These are phyloP conservation scores for Cherax destructor DNA, from an alignment of 1,140 invertebrate genomes.

Conservation along the genomic window DNA sequence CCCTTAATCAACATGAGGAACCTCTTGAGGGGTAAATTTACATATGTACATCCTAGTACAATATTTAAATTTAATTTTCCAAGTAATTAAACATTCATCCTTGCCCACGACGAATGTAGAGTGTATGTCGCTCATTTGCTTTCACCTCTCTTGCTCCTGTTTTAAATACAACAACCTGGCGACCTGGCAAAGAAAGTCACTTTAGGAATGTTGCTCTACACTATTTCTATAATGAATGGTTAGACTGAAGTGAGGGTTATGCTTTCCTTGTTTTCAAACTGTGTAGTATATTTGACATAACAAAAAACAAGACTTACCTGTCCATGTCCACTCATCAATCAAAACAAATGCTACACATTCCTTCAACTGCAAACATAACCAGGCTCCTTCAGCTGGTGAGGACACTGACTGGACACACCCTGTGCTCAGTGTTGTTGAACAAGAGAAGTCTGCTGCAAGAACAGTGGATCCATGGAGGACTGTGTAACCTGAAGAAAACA, in stretches of 20 bases:
- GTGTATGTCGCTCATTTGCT: constrained; percentile 9
- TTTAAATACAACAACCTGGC: constrained; percentile 41
- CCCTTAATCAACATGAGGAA: no score
- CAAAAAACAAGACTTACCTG: constrained; percentile 16
- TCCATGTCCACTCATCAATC: constrained; percentile 34
- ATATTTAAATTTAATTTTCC: no score
- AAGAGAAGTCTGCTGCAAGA: constrained; percentile 28
- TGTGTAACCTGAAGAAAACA: constrained; percentile 17
- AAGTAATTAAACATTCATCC: background rate
- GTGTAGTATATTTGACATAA: background rate
- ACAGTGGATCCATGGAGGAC: constrained; percentile 21
- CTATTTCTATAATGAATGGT: background rate
- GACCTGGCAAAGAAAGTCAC: constrained; percentile 1
- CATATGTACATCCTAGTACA: background rate
- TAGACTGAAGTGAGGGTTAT: background rate
- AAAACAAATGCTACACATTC: constrained; percentile 32
- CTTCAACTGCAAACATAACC: constrained; percentile 30
- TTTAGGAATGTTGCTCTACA: background rate
- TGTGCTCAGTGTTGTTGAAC: background rate
- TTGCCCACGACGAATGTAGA: constrained; percentile 45
- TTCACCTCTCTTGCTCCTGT: background rate
- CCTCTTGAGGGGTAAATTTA: no score
- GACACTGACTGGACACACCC: constrained; percentile 33
- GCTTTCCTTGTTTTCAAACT: background rate
- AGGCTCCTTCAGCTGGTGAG: constrained; percentile 39